A percentile compares a stretch with the other conserved stretches of the same genome.
Conservation (phyloP, 2,113 vertebrate species). For the Mesitornis unicolor region DNA sequence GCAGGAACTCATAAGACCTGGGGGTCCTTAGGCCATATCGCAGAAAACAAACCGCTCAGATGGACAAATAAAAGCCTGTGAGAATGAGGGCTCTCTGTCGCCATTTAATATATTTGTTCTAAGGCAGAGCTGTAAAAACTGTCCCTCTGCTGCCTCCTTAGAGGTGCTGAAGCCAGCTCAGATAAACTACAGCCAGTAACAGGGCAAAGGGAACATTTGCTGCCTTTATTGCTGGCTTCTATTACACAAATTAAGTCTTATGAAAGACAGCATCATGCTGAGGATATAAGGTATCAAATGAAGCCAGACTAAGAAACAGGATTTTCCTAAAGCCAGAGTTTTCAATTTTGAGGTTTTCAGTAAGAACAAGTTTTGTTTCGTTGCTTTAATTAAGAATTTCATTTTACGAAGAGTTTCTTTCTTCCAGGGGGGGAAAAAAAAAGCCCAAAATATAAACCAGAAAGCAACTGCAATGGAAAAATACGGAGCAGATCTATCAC, state of each 20-base stretch:
- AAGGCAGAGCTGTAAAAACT: neutral
- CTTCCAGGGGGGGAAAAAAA: neutral
- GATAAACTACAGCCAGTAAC: neutral
- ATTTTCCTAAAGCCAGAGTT: slow-evolving; percentile 14
- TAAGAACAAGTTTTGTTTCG: neutral
- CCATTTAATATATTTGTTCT: neutral
- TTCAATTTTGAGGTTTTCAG: neutral
- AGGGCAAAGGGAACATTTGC: slow-evolving; percentile 10
- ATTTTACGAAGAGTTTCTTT: neutral
- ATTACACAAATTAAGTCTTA: slow-evolving; percentile 42
- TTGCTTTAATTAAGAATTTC: slow-evolving; percentile 17
- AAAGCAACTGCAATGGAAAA: neutral
- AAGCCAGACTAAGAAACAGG: neutral
- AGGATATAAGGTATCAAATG: slow-evolving; percentile 36
- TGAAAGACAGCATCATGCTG: slow-evolving; percentile 41
- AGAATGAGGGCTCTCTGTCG: neutral
- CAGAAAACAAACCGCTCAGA: neutral
- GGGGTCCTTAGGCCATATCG: neutral
- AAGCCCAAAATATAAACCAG: neutral
- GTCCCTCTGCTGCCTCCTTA: slow-evolving; percentile 18
- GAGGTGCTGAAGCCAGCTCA: slow-evolving; percentile 40
- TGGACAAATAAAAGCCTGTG: neutral
- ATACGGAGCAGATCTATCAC: neutral
- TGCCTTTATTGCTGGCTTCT: slow-evolving; percentile 40
- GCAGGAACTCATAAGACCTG: neutral